A percentile compares a stretch with the other conserved stretches of the same genome.
Conservation (phyloP, 2,113 vertebrate species). For the Anhinga rufa region DNA sequence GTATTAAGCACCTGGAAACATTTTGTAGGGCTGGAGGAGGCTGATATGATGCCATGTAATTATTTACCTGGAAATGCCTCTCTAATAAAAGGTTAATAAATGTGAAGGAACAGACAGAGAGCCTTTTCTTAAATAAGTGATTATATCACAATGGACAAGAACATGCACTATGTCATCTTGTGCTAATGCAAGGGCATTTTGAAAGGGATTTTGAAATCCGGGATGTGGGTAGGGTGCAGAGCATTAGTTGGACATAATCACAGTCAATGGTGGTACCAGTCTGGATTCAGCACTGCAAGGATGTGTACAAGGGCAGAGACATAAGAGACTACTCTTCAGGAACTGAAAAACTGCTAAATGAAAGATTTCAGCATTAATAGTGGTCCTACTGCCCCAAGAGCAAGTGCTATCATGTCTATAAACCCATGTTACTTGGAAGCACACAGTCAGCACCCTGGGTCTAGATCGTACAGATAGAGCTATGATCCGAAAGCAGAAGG, state of each 20-base stretch:
- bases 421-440: background rate
- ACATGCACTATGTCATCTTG: background rate
- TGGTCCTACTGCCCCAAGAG: background rate
- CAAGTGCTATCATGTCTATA: background rate
- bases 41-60: background rate
- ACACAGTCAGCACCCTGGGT: background rate
- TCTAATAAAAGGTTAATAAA: background rate
- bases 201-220: background rate
- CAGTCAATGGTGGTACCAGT: background rate
- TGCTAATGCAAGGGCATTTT: background rate
- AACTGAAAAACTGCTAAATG: background rate
- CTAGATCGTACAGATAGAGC: background rate
- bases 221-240: background rate
- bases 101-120: background rate
- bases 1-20: background rate
- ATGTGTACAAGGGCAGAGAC: background rate
- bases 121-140: background rate
- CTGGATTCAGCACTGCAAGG: background rate
- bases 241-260: background rate
- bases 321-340: background rate
- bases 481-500: background rate
- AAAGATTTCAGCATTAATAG: background rate
- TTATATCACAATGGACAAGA: background rate
- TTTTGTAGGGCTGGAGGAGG: background rate
- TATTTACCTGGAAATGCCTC: background rate